These are phyloP conservation scores for Asbolus verrucosus DNA, from an alignment of 1,140 invertebrate genomes.

Conservation along the genomic window DNA sequence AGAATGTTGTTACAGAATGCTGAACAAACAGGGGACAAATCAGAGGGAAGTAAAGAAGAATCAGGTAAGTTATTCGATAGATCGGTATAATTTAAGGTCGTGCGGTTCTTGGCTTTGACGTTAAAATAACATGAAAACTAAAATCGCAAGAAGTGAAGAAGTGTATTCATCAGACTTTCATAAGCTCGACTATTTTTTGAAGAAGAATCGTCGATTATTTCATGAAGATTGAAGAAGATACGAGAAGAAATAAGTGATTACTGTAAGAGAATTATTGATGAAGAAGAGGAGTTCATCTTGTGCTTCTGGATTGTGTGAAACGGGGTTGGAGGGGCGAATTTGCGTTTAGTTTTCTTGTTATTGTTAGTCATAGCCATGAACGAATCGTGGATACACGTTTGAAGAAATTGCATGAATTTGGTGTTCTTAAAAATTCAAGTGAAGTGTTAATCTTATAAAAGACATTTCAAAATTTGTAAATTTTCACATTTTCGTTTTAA, in stretches of 20 bases:
- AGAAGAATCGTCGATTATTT: too few relatives aligned
- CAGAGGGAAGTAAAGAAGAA: neutral
- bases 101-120: slow-evolving; percentile 27
- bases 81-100: neutral
- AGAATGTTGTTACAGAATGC: neutral
- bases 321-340: too few relatives aligned
- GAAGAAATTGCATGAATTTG: slow-evolving; percentile 1
- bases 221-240: neutral
- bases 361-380: slow-evolving; percentile 8
- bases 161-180: too few relatives aligned
- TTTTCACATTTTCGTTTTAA: neutral
- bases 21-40: neutral
- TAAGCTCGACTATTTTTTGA: too few relatives aligned
- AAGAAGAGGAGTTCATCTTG: neutral
- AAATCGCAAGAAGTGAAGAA: slow-evolving; percentile 44
- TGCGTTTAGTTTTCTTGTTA: slow-evolving; percentile 31
- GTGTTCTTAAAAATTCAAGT: slow-evolving; percentile 21
- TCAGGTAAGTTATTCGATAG: slow-evolving; percentile 4
- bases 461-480: neutral
- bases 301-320: too few relatives aligned
- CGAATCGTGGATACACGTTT: slow-evolving; percentile 2
- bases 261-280: neutral
- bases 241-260: too few relatives aligned
- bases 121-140: slow-evolving; percentile 29
- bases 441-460: slow-evolving; percentile 33